phyloP scores from a whole-genome alignment of 2,888 invertebrate species.

The Ptilodon capucinus region DNA sequence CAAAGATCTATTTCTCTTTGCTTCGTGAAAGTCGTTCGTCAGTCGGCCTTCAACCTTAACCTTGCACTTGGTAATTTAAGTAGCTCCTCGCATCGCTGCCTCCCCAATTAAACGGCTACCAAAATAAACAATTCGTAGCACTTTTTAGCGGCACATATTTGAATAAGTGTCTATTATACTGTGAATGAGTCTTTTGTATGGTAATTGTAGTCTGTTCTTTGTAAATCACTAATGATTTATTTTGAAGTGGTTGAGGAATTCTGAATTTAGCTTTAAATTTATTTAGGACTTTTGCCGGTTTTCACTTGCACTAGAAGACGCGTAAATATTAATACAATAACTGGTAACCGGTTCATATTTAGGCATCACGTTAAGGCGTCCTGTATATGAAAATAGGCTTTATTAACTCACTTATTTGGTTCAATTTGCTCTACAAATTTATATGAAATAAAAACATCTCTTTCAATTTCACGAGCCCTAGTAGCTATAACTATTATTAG shows the following conservation, averaged over 20 bases:
- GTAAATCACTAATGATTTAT: background rate
- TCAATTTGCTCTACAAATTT: too few relatives aligned
- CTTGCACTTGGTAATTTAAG: conserved; percentile 10
- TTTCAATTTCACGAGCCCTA: too few relatives aligned
- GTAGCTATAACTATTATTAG: too few relatives aligned
- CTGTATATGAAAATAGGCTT: too few relatives aligned
- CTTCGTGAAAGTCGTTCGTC: conserved; percentile 1
- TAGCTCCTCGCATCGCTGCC: conserved; percentile 1
- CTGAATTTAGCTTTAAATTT: background rate
- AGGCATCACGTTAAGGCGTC: too few relatives aligned
- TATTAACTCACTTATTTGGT: too few relatives aligned
- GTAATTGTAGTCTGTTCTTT: background rate
- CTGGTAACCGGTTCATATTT: too few relatives aligned
- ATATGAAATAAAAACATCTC: too few relatives aligned
- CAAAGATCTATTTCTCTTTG: background rate
- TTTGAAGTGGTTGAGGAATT: background rate
- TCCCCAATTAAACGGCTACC: conserved; percentile 7
- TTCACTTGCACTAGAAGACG: too few relatives aligned
- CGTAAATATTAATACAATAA: too few relatives aligned
- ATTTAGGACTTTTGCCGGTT: background rate
- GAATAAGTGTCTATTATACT: conserved; percentile 1
- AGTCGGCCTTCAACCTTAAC: background rate
- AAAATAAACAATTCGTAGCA: conserved; percentile 9
- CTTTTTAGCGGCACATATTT: background rate
- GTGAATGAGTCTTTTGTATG: background rate